These are phyloP conservation scores for Bolborhynchus lineola DNA, from an alignment of 2,113 vertebrate genomes.

Conservation along the genomic window DNA sequence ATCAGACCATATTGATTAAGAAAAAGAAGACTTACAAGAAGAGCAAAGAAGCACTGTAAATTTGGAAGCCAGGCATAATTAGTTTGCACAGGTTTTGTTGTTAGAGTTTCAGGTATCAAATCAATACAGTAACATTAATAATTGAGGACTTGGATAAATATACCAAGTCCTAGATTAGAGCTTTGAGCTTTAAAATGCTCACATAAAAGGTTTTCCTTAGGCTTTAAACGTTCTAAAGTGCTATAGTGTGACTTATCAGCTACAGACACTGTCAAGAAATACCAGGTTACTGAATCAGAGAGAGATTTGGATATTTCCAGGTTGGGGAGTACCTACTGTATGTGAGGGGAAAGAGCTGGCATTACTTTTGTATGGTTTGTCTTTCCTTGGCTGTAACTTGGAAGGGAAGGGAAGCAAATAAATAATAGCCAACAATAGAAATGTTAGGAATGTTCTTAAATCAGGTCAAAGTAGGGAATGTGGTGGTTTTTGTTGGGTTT, in stretches of 20 bases:
- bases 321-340: background rate
- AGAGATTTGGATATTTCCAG: slow-evolving; percentile 14
- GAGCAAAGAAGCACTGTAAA: slow-evolving; percentile 62
- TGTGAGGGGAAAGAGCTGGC: background rate
- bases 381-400: background rate
- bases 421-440: background rate
- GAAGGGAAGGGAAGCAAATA: background rate
- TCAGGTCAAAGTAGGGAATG: background rate
- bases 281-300: background rate
- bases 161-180: slow-evolving; percentile 75
- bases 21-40: slow-evolving; percentile 51
- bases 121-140: slow-evolving; percentile 78
- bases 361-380: background rate
- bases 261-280: slow-evolving; percentile 59
- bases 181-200: slow-evolving; percentile 74
- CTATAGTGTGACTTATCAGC: slow-evolving; percentile 59
- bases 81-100: slow-evolving; percentile 75
- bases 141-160: slow-evolving; percentile 77
- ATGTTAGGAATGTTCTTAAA: background rate
- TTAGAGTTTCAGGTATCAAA: slow-evolving; percentile 74
- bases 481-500: background rate
- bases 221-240: slow-evolving; percentile 58
- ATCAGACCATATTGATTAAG: slow-evolving; percentile 66
- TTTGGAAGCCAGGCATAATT: slow-evolving; percentile 71
- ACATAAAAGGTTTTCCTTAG: slow-evolving; percentile 60